Evolutionary conservation across 2,888 invertebrate species (phyloP).

Genomic region (Phengaris alcon): DNA sequence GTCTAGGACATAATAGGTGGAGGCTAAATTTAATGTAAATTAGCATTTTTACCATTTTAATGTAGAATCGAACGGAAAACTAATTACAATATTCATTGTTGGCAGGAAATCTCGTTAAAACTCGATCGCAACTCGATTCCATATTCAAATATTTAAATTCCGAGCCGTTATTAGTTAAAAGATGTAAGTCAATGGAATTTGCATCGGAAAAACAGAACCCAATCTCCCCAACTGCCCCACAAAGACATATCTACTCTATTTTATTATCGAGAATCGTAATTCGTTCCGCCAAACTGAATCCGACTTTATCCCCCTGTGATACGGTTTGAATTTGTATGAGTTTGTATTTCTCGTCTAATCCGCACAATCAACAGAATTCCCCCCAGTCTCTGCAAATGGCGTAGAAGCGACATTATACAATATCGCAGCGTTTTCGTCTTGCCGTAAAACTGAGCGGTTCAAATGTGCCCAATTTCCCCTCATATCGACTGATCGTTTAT

Average conservation of each 20-base stretch:
- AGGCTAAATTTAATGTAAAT: background rate
- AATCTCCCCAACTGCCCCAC: slow-evolving; percentile 38
- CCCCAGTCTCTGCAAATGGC: slow-evolving; percentile 18
- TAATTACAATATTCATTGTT: slow-evolving; percentile 20
- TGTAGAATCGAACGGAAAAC: background rate
- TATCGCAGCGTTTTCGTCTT: background rate
- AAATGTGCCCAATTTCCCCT: background rate
- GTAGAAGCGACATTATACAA: slow-evolving; percentile 20
- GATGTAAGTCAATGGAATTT: slow-evolving; percentile 30
- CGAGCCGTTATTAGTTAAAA: slow-evolving; percentile 9
- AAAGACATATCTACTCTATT: slow-evolving; percentile 38
- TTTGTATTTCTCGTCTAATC: slow-evolving; percentile 26
- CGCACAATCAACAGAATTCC: slow-evolving; percentile 32
- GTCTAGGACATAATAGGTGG: too few relatives aligned
- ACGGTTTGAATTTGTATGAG: background rate
- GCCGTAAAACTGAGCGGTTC: background rate
- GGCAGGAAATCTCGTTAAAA: slow-evolving; percentile 16
- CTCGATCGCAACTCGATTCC: background rate
- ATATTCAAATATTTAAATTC: slow-evolving; percentile 26
- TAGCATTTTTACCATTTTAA: background rate
- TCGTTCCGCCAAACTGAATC: background rate
- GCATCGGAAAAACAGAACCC: slow-evolving; percentile 38
- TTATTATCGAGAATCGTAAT: slow-evolving; percentile 40
- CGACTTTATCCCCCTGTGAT: background rate
- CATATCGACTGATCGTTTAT: slow-evolving; percentile 13